These are phyloP conservation scores for Jordanella pulchra DNA, from an alignment of 2,797 vertebrate species.

Conservation along the genomic window DNA sequence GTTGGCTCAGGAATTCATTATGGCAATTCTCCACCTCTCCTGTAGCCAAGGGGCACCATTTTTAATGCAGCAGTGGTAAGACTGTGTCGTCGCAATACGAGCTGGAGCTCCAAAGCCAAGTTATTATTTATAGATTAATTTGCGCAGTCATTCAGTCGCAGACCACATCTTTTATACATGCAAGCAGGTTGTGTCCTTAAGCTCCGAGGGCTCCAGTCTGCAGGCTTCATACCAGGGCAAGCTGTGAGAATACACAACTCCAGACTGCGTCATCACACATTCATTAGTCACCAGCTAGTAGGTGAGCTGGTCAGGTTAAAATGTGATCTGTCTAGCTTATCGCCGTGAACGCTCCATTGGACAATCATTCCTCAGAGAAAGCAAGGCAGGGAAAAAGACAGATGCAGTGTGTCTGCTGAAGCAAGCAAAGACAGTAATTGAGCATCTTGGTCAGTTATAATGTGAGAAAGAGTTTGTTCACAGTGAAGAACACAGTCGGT, in stretches of 20 bases:
- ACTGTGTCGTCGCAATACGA: constrained; percentile 76
- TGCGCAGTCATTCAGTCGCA: constrained; percentile 79
- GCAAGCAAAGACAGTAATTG: constrained; percentile 63
- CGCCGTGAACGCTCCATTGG: constrained; percentile 52
- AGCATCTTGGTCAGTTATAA: constrained; percentile 72
- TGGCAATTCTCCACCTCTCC: constrained; percentile 76
- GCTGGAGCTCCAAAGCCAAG: constrained; percentile 75
- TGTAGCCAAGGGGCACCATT: constrained; percentile 76
- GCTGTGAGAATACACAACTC: constrained; percentile 51
- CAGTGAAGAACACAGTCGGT: constrained; percentile 66
- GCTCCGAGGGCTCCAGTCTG: constrained; percentile 66
- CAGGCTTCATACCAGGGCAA: constrained; percentile 65
- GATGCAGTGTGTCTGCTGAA: constrained; percentile 53
- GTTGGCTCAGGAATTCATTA: constrained; percentile 81
- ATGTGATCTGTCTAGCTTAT: constrained; percentile 54
- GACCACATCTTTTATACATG: constrained; percentile 81
- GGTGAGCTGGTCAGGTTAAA: constrained; percentile 39
- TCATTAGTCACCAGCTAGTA: constrained; percentile 64
- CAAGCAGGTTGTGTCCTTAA: constrained; percentile 78
- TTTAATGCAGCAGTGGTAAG: constrained; percentile 75
- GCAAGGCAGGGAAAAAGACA: constrained; percentile 39
- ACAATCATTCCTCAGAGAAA: constrained; percentile 39
- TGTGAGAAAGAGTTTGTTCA: constrained; percentile 69
- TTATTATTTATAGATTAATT: constrained; percentile 84
- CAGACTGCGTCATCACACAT: constrained; percentile 68